Evolutionary conservation across 2,888 invertebrate species (phyloP).

Genomic region (Xanthorhoe spadicearia): DNA sequence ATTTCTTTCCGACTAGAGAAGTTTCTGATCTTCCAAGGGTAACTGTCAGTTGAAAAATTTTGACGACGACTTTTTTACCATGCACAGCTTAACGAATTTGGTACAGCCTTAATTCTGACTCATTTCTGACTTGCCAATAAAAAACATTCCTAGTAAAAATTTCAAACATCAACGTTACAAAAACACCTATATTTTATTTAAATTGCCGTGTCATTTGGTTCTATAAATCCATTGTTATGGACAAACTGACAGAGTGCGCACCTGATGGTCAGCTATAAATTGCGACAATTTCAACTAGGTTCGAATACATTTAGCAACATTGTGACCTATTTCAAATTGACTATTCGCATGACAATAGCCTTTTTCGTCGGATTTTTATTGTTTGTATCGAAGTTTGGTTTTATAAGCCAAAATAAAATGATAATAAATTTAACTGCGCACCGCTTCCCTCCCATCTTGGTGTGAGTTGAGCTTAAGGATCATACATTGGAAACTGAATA

Average conservation of each 20-base stretch:
- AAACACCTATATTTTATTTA: constrained; percentile 1
- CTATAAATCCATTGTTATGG: constrained; percentile 12
- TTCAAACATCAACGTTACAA: background rate
- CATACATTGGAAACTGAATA: no score
- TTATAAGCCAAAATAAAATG: no score
- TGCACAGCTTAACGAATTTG: no score
- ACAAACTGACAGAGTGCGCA: constrained; percentile 4
- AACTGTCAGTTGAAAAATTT: no score
- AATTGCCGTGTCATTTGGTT: background rate
- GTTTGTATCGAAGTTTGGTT: background rate
- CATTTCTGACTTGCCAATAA: background rate
- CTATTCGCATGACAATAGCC: background rate
- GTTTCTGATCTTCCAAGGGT: no score
- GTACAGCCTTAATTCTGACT: background rate
- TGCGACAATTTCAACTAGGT: constrained; percentile 4
- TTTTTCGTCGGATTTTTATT: background rate
- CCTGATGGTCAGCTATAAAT: constrained; percentile 16
- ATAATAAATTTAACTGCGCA: no score
- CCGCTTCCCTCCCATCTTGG: no score
- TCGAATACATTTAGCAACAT: background rate
- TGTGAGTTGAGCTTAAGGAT: no score
- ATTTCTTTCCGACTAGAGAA: background rate
- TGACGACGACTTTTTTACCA: no score
- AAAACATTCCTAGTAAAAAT: background rate
- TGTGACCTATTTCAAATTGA: background rate